Conservation (phyloP, 2,888 invertebrate species). For the Drosophila sordidapex region DNA sequence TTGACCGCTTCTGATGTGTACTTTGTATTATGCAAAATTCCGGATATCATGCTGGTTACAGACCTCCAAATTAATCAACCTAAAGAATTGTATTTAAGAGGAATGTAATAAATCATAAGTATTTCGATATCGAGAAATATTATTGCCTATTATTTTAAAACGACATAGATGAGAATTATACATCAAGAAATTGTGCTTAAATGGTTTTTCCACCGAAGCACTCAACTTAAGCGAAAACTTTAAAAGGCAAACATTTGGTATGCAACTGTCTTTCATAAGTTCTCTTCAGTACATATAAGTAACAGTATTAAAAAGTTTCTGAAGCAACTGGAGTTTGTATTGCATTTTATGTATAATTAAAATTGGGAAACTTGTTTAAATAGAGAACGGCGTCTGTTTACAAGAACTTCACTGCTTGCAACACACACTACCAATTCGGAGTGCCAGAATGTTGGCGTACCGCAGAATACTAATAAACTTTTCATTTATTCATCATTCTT, state of each 20-base stretch:
- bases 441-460: slow-evolving; percentile 7
- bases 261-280: neutral
- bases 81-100: neutral
- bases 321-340: neutral
- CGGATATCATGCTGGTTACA: neutral
- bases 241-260: neutral
- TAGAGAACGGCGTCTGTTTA: neutral
- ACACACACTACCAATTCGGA: slow-evolving; percentile 14
- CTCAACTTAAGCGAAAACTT: neutral
- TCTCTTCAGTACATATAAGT: neutral
- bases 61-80: neutral
- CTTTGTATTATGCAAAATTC: neutral
- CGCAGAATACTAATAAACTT: slow-evolving; percentile 39
- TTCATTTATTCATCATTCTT: slow-evolving; percentile 41
- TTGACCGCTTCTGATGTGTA: neutral
- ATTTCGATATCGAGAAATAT: neutral
- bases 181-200: neutral
- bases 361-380: neutral
- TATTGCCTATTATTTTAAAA: neutral
- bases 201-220: neutral
- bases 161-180: too few relatives aligned
- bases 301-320: neutral
- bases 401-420: slow-evolving; percentile 1
- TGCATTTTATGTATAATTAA: neutral
- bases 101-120: neutral